phyloP scores from a whole-genome alignment of 2,113 vertebrate species.

The Axis porcinus region DNA sequence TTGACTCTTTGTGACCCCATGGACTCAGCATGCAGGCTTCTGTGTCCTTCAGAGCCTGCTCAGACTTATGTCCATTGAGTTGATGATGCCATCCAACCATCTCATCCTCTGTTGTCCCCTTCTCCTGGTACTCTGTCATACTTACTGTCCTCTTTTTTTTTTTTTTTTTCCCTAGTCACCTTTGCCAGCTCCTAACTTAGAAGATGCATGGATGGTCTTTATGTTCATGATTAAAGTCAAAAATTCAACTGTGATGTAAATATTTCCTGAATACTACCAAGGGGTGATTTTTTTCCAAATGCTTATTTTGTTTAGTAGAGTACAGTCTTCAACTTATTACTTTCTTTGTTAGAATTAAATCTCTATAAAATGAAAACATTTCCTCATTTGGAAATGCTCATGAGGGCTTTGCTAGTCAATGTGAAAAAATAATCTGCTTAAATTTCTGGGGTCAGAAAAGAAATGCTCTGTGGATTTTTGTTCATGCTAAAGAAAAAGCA shows the following conservation, averaged over 20 bases:
- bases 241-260: not conserved
- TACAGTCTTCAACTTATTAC: not conserved
- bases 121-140: not conserved
- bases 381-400: not conserved
- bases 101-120: not conserved
- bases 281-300: not conserved
- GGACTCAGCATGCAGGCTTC: not conserved
- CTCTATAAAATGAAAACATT: not conserved
- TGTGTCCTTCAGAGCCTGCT: not conserved
- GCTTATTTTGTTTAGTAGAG: not conserved
- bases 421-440: not conserved
- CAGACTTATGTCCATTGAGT: not conserved
- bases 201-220: not conserved
- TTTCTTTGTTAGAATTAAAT: constrained; percentile 8
- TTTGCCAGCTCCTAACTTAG: not conserved
- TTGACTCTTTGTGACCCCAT: accelerated
- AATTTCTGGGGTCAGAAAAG: not conserved
- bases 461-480: not conserved
- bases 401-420: not conserved
- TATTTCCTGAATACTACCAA: not conserved
- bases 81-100: not conserved
- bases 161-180: accelerated
- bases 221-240: not conserved
- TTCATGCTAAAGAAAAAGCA: not conserved
- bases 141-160: not conserved